Evolutionary conservation across 2,888 invertebrate species (phyloP), one percentile per base, ranked within the genome.

Genomic region (Muschampia plurimacula): DNA sequence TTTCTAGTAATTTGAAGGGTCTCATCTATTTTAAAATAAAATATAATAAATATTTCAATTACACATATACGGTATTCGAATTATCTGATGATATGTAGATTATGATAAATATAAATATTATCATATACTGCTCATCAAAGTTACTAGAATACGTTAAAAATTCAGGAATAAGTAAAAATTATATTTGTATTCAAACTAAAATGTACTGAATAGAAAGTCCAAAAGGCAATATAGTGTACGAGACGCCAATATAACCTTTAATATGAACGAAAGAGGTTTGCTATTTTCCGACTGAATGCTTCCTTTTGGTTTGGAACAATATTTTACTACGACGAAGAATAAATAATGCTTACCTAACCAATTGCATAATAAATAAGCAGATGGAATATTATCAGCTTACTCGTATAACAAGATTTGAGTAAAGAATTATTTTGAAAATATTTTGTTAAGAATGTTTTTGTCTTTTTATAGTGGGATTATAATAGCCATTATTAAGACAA

Each of bases 201-300:
- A 57, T 41, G 22, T 41, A 55, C n/a, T 32, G 57, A 46, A 44
- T 36, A 32, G 69, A 70, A 69, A 57, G 22, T 66, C 67, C 12
- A 44, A 44, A 62, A 72, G 46, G n/a, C 66, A 28, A 67, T 67
- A 66, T 44, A 67, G 62, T 44, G 32, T 13, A 41, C 32, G 28
- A 60, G 36, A 60, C 22, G 12, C n/a, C 36, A 60, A 60, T 60
- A 60, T 60, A 41, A 62, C 62, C 46, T 44, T 60, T 41, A 57
- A 60, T 65, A 32, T 49, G 49, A 49, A 65, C 65, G 32, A 44
- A 65, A 49, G 67, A 67, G 78, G 73, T 69, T 77, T 75, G 78
- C 77, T 77, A 80, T 83, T 84, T 84, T 82, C 80, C 81, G 69
- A 75, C 64, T 72, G 78, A 82, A 75, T 77, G 80, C 78, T 73